These are phyloP conservation scores for Lineus longissimus DNA, from an alignment of 1,140 invertebrate genomes.

Conservation along the genomic window DNA sequence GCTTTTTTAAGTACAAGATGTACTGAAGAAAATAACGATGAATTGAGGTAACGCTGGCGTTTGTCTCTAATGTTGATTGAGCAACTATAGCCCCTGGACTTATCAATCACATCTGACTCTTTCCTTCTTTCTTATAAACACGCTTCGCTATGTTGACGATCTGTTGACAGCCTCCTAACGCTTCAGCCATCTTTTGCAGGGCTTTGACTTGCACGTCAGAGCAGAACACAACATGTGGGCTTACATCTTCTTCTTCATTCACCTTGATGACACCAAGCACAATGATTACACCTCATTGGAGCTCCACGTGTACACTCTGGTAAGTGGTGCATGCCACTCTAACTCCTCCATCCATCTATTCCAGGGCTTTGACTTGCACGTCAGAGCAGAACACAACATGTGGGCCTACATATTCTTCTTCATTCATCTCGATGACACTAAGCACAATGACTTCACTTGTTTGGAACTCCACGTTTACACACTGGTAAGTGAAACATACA, in stretches of 20 bases:
- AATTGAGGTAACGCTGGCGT: too few species aligned
- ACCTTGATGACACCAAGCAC: conserved; percentile 47
- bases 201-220: conserved; percentile 50
- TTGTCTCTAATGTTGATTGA: too few species aligned
- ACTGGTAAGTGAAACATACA: conserved; percentile 25
- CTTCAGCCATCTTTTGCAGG: conserved; percentile 36
- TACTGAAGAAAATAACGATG: too few species aligned
- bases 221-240: conserved; percentile 54
- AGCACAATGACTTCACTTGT: conserved; percentile 50
- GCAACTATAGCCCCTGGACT: too few species aligned
- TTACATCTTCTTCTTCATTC: conserved; percentile 54
- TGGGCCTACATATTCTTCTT: conserved; percentile 55
- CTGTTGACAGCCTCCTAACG: too few species aligned
- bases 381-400: conserved; percentile 50
- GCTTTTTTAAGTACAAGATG: too few species aligned
- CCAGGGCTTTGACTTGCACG: conserved; percentile 52
- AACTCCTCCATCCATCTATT: too few species aligned
- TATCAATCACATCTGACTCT: too few species aligned
- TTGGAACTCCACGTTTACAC: conserved; percentile 47
- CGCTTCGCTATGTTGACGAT: too few species aligned
- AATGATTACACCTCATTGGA: conserved; percentile 53
- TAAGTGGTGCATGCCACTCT: conserved; percentile 19
- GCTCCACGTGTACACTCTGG: conserved; percentile 42
- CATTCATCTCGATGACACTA: conserved; percentile 50
- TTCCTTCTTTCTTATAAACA: too few species aligned